These are phyloP conservation scores for Myotis findleyi DNA, from an alignment of 2,797 vertebrate species.

Conservation along the genomic window DNA sequence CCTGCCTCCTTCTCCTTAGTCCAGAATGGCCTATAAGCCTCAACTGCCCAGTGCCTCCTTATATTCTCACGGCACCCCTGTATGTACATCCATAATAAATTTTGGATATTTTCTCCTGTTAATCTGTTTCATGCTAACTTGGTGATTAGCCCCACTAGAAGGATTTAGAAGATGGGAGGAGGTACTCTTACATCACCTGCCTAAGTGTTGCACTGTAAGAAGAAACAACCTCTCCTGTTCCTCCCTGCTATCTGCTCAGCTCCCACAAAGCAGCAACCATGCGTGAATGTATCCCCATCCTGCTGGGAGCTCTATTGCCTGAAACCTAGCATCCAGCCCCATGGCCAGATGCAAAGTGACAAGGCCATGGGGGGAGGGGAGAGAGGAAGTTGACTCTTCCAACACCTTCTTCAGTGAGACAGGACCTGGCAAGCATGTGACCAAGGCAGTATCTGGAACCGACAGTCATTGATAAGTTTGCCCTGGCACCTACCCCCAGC, in stretches of 20 bases:
- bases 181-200: too few relatives aligned
- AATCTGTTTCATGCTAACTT: neutral
- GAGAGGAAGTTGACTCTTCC: neutral
- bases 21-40: neutral
- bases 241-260: neutral
- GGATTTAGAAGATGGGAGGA: neutral
- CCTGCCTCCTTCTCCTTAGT: neutral
- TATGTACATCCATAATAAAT: neutral
- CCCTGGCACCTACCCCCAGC: neutral
- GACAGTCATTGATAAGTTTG: neutral
- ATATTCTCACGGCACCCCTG: neutral
- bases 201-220: neutral
- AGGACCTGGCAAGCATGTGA: neutral
- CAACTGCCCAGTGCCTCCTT: neutral
- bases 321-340: neutral
- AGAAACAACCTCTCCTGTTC: neutral
- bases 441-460: neutral
- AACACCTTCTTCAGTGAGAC: neutral
- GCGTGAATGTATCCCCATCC: too few relatives aligned
- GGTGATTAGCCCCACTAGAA: neutral
- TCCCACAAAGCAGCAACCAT: neutral
- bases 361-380: rapidly evolving
- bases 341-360: neutral
- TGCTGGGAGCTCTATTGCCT: neutral
- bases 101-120: neutral